phyloP scores from a whole-genome alignment of 2,888 invertebrate genomes.

The Ormyrus pomaceus region DNA sequence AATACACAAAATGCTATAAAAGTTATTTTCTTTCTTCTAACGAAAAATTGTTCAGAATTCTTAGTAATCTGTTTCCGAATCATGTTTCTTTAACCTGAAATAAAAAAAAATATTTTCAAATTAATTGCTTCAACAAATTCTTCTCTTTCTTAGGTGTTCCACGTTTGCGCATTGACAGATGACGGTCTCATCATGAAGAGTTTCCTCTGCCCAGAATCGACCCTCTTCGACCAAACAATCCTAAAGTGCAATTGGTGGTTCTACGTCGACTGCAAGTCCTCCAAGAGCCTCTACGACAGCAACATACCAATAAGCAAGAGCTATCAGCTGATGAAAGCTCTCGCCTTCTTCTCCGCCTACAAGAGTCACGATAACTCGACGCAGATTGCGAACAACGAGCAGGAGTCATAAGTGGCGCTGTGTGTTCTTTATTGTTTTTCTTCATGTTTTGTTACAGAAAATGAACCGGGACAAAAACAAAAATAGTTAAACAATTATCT shows the following conservation, averaged over 20 bases:
- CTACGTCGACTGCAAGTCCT: slow-evolving; percentile 92
- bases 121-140: slow-evolving; percentile 46
- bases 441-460: slow-evolving; percentile 2
- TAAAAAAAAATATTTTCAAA: background rate
- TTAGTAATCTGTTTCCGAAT: too few species aligned
- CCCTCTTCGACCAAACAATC: slow-evolving; percentile 93
- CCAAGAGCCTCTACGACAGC: slow-evolving; percentile 88
- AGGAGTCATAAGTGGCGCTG: slow-evolving; percentile 36
- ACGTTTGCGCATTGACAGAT: slow-evolving; percentile 92
- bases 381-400: slow-evolving; percentile 55
- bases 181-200: slow-evolving; percentile 94
- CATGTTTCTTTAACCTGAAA: background rate
- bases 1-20: too few species aligned
- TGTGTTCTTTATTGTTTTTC: slow-evolving; percentile 6
- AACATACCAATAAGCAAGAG: slow-evolving; percentile 94
- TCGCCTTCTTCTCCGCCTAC: slow-evolving; percentile 92
- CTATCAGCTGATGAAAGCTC: slow-evolving; percentile 92
- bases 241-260: slow-evolving; percentile 97
- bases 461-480: background rate
- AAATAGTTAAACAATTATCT: background rate
- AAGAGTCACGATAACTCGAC: slow-evolving; percentile 80
- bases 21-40: too few species aligned
- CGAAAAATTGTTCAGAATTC: too few species aligned
- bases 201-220: slow-evolving; percentile 93
- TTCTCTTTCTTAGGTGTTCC: slow-evolving; percentile 84